Conservation (phyloP, 2,888 invertebrate species). For the Caenorhabditis japonica region DNA sequence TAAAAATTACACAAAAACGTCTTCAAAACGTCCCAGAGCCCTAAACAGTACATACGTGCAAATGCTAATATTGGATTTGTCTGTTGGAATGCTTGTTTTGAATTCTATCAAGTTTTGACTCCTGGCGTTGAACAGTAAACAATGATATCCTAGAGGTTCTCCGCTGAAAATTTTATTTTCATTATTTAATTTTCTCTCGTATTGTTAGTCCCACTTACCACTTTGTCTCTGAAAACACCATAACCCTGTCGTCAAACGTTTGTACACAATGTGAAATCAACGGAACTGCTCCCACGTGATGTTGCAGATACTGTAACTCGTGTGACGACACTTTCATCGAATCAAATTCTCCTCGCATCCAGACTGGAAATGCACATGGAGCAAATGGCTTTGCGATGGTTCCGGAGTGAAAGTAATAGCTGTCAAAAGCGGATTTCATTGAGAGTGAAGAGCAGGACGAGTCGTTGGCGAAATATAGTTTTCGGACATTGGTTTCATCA, state of each 20-base stretch:
- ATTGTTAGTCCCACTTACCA: slow-evolving; percentile 57
- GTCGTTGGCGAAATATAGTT: slow-evolving; percentile 58
- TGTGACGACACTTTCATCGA: slow-evolving; percentile 58
- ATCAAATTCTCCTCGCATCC: slow-evolving; percentile 68
- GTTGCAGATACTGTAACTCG: slow-evolving; percentile 56
- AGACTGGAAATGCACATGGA: slow-evolving; percentile 67
- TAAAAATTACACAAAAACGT: neutral
- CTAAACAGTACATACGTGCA: too few relatives aligned
- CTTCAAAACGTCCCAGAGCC: too few relatives aligned
- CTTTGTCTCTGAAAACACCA: slow-evolving; percentile 68
- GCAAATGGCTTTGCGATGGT: slow-evolving; percentile 52
- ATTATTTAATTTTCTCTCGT: neutral
- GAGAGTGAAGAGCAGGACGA: slow-evolving; percentile 54
- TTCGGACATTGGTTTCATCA: slow-evolving; percentile 37
- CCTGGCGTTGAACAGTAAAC: slow-evolving; percentile 67
- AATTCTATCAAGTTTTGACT: slow-evolving; percentile 69
- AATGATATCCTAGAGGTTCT: slow-evolving; percentile 70
- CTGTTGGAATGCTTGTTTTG: slow-evolving; percentile 63
- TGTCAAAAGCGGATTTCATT: slow-evolving; percentile 55
- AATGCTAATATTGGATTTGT: slow-evolving; percentile 45
- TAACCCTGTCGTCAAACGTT: slow-evolving; percentile 61
- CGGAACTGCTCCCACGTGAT: slow-evolving; percentile 58
- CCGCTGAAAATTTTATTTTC: slow-evolving; percentile 60
- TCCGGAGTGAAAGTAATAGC: slow-evolving; percentile 53
- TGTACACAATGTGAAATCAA: slow-evolving; percentile 65